Evolutionary conservation across 2,888 invertebrate species (phyloP).

Genomic region (Chymomyza amoena): DNA sequence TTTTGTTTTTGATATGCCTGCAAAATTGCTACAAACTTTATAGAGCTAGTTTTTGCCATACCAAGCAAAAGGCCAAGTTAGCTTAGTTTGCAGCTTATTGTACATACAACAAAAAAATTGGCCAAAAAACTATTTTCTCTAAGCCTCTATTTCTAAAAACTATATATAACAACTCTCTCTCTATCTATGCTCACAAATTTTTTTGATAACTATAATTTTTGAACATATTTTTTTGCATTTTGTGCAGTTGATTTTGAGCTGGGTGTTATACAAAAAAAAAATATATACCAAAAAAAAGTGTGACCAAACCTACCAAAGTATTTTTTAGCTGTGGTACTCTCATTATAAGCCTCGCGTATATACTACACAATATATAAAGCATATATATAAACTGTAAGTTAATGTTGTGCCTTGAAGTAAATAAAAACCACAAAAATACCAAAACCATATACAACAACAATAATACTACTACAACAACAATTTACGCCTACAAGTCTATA

Average conservation of each 20-base stretch:
- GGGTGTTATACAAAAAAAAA: constrained; percentile 54
- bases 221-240: constrained; percentile 62
- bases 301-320: background rate
- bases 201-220: constrained; percentile 11
- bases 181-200: constrained; percentile 19
- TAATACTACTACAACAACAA: constrained; percentile 15
- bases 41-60: background rate
- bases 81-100: constrained; percentile 25
- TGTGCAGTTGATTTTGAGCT: constrained; percentile 73
- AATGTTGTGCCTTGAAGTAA: constrained; percentile 21
- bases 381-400: constrained; percentile 42
- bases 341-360: background rate
- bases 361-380: constrained; percentile 4
- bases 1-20: constrained; percentile 32
- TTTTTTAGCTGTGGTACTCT: background rate
- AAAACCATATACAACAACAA: background rate
- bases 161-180: constrained; percentile 14
- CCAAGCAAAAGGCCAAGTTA: constrained; percentile 4
- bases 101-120: constrained; percentile 43
- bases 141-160: background rate
- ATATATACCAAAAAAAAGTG: background rate
- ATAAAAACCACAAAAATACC: background rate
- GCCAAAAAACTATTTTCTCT: constrained; percentile 12
- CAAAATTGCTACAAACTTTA: background rate
- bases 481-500: constrained; percentile 35